These are phyloP conservation scores for Phaethornis superciliosus DNA, from an alignment of 2,113 vertebrate genomes.

Conservation along the genomic window DNA sequence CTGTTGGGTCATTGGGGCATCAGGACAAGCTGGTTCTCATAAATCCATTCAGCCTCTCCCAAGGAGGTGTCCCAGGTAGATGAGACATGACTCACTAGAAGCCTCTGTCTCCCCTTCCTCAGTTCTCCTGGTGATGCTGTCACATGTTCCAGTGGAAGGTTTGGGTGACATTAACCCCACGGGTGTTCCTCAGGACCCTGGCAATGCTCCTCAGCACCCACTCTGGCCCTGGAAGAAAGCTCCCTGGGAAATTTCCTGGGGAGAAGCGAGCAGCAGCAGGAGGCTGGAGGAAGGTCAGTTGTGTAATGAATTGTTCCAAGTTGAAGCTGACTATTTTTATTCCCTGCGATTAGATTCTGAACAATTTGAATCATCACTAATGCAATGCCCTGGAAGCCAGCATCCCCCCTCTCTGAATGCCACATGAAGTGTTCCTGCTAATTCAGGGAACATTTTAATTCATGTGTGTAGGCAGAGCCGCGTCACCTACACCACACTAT, in stretches of 20 bases:
- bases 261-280: background rate
- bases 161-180: background rate
- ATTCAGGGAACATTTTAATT: conserved; percentile 47
- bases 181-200: background rate
- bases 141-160: rapidly evolving
- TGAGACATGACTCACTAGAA: background rate
- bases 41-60: background rate
- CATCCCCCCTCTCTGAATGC: background rate
- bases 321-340: conserved; percentile 60
- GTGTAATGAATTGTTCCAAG: conserved; percentile 54
- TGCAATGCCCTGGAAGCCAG: conserved; percentile 34
- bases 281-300: conserved; percentile 31
- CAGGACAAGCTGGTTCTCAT: rapidly evolving
- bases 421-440: conserved; percentile 48
- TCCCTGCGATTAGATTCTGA: conserved; percentile 41
- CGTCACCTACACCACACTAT: conserved; percentile 31
- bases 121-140: background rate
- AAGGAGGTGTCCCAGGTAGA: background rate
- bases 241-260: background rate
- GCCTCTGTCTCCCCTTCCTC: background rate
- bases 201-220: rapidly evolving
- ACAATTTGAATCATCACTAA: conserved; percentile 72
- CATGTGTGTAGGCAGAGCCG: conserved; percentile 55
- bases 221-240: background rate
- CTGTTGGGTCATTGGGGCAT: rapidly evolving